Percentiles rank a stretch among this genome's conserved stretches.
phyloP scores from a whole-genome alignment of 2,888 invertebrate genomes.

The Poecilobothrus nobilitatus region DNA sequence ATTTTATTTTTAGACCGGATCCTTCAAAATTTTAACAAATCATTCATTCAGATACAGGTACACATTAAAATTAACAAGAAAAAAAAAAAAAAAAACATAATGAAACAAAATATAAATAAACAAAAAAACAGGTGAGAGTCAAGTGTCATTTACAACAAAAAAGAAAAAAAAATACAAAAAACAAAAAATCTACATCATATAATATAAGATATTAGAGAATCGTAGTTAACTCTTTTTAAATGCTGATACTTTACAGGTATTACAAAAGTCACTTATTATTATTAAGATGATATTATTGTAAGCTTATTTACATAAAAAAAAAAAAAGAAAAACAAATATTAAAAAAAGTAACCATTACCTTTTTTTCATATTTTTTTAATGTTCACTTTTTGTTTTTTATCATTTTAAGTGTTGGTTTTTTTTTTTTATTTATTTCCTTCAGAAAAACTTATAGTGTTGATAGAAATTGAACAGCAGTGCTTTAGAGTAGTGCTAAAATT shows the following conservation, averaged over 20 bases:
- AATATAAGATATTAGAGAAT: background rate
- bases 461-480: no score
- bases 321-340: no score
- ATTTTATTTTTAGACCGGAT: background rate
- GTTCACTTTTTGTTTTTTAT: no score
- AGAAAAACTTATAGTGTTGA: no score
- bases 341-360: no score
- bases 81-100: background rate
- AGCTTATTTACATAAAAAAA: background rate
- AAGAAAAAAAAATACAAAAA: no score
- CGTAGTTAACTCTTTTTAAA: background rate
- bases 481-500: no score
- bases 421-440: no score
- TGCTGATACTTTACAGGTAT: background rate
- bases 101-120: background rate
- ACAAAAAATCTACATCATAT: no score
- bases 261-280: background rate
- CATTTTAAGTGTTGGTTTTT: no score
- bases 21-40: background rate
- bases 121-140: background rate
- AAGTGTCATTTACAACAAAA: background rate
- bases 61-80: background rate
- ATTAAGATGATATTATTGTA: background rate
- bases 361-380: no score
- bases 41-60: background rate